These are phyloP conservation scores for Eugnorisma glareosa DNA, from an alignment of 2,888 invertebrate genomes.

Conservation along the genomic window DNA sequence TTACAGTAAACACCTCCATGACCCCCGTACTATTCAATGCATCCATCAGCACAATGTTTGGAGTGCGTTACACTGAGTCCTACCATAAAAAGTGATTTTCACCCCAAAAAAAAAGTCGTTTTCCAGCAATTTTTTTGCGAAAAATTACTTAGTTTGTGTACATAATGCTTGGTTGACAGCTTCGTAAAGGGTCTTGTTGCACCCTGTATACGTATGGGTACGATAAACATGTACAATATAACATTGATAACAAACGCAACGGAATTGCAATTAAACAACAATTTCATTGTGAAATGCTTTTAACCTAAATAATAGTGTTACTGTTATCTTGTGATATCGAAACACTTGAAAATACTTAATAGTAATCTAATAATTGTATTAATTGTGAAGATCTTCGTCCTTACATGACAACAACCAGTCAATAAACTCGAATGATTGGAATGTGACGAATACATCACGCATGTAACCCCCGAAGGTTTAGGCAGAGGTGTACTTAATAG, in stretches of 20 bases:
- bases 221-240: neutral
- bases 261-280: constrained; percentile 6
- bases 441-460: neutral
- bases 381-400: constrained; percentile 31
- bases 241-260: constrained; percentile 2
- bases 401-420: constrained; percentile 6
- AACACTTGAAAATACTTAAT: constrained; percentile 29
- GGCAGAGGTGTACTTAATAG: too few species aligned
- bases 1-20: too few species aligned
- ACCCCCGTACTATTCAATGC: too few species aligned
- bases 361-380: constrained; percentile 9
- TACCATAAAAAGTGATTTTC: too few species aligned
- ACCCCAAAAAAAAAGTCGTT: too few species aligned
- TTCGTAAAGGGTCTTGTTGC: too few species aligned
- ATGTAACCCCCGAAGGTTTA: neutral
- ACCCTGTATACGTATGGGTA: too few species aligned
- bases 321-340: constrained; percentile 35
- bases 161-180: too few species aligned
- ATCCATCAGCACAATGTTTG: too few species aligned
- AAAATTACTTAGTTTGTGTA: too few species aligned
- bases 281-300: constrained; percentile 35
- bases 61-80: too few species aligned
- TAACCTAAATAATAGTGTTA: constrained; percentile 19
- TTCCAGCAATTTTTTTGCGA: too few species aligned
- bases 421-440: constrained; percentile 12